Percentiles rank a stretch among this genome's conserved stretches.
Conservation (phyloP, 2,888 invertebrate species). For the Diloba caeruleocephala region DNA sequence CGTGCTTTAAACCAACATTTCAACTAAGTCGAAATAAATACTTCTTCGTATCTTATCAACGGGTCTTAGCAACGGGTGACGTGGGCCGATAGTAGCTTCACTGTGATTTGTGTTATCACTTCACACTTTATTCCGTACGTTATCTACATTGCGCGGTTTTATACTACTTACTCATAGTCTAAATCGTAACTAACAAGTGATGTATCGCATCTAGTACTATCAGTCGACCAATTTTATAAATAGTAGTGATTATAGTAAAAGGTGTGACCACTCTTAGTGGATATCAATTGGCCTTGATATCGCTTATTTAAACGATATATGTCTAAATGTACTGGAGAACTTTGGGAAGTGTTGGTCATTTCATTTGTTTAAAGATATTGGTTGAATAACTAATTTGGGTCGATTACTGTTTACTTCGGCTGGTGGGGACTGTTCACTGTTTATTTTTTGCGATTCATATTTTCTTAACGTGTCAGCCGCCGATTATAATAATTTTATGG, state of each 20-base stretch:
- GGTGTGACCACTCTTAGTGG: slow-evolving; percentile 60
- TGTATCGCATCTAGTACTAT: slow-evolving; percentile 39
- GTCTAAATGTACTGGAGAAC: slow-evolving; percentile 65
- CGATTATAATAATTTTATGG: background rate
- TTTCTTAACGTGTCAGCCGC: background rate
- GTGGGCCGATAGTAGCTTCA: slow-evolving; percentile 60
- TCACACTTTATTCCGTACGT: slow-evolving; percentile 39
- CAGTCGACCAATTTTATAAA: slow-evolving; percentile 39
- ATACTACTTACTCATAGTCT: slow-evolving; percentile 9
- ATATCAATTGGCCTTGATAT: slow-evolving; percentile 74
- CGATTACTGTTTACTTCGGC: slow-evolving; percentile 5
- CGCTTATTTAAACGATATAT: slow-evolving; percentile 68
- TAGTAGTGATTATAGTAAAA: slow-evolving; percentile 47
- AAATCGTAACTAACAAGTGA: slow-evolving; percentile 36
- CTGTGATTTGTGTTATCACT: slow-evolving; percentile 66
- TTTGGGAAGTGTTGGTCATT: slow-evolving; percentile 61
- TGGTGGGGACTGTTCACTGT: slow-evolving; percentile 1
- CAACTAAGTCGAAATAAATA: slow-evolving; percentile 59
- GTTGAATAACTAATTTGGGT: slow-evolving; percentile 22
- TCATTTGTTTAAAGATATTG: slow-evolving; percentile 44
- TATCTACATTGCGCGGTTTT: slow-evolving; percentile 59
- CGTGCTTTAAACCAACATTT: slow-evolving; percentile 47
- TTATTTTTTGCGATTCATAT: slow-evolving; percentile 1
- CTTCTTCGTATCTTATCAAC: slow-evolving; percentile 70
- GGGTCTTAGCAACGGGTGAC: slow-evolving; percentile 68